Conservation (phyloP, 2,797 vertebrate species). For the Lindbergichthys nudifrons region DNA sequence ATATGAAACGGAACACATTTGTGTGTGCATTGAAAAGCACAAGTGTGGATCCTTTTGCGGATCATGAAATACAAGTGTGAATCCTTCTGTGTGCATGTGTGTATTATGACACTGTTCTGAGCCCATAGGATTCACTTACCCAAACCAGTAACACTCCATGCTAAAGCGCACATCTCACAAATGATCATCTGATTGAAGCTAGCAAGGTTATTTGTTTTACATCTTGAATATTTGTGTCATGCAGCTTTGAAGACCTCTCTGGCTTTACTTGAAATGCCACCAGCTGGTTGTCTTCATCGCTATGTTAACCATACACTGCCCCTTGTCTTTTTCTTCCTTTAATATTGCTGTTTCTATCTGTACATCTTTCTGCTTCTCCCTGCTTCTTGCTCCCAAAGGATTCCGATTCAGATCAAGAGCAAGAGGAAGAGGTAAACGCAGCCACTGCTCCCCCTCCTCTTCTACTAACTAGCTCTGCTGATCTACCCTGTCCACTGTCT, state of each 20-base stretch:
- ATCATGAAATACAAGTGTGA: too few relatives aligned
- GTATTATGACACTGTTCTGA: too few relatives aligned
- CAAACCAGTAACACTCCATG: too few relatives aligned
- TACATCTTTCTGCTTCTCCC: conserved; percentile 78
- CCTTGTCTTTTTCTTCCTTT: conserved; percentile 74
- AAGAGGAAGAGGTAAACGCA: conserved; percentile 96
- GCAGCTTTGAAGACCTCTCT: not conserved
- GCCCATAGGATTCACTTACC: too few relatives aligned
- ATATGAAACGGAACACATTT: too few relatives aligned
- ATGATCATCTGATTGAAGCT: too few relatives aligned
- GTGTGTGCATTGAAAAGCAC: too few relatives aligned
- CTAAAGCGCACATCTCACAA: too few relatives aligned
- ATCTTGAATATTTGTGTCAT: not conserved
- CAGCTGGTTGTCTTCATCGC: conserved; percentile 61
- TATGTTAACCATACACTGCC: conserved; percentile 79
- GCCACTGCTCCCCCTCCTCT: conserved; percentile 49
- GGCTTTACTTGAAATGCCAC: conserved; percentile 11
- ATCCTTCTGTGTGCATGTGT: too few relatives aligned
- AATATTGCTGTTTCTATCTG: conserved; percentile 78
- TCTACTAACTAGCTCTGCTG: conserved; percentile 59
- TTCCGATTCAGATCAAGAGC: conserved; percentile 97
- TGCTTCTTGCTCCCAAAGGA: conserved; percentile 92
- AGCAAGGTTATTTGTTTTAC: not conserved
- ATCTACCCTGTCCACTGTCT: conserved; percentile 18
- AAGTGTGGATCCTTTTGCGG: too few relatives aligned